These are phyloP conservation scores for Porites lobata DNA, from an alignment of 92 coral and sea anemone species.

Conservation along the genomic window DNA sequence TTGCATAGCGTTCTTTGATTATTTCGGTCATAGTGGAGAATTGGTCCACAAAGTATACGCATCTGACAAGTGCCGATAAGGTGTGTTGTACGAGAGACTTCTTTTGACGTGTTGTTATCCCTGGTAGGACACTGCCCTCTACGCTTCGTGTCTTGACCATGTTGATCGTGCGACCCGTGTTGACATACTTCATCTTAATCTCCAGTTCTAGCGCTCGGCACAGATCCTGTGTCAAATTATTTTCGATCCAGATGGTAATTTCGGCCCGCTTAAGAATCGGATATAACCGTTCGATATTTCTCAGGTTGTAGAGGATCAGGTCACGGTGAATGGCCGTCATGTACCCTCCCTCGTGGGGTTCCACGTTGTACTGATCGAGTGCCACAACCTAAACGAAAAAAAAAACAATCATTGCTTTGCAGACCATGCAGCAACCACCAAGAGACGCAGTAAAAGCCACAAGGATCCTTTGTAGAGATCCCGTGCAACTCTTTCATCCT, in stretches of 20 bases:
- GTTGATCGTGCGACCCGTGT: conserved; percentile 1
- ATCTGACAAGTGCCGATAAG: conserved; percentile 9
- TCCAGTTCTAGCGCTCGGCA: conserved; percentile 20
- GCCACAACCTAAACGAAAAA: conserved; percentile 6
- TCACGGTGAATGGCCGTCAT: conserved; percentile 22
- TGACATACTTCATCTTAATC: background rate
- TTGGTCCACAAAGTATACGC: conserved; percentile 16
- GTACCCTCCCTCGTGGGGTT: conserved; percentile 11
- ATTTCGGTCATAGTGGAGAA: conserved; percentile 11
- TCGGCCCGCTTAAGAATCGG: background rate
- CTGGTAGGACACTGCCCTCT: conserved; percentile 18
- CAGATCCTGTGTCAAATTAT: conserved; percentile 22
- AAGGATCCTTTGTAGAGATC: conserved; percentile 14
- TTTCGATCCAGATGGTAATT: conserved; percentile 19
- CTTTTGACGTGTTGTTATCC: conserved; percentile 8
- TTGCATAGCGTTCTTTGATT: background rate
- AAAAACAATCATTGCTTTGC: no score
- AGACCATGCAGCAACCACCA: background rate
- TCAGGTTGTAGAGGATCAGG: conserved; percentile 4
- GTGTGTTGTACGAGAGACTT: conserved; percentile 24
- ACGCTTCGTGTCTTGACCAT: conserved; percentile 19
- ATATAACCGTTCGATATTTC: conserved; percentile 1
- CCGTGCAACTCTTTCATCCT: conserved; percentile 14
- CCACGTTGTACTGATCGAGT: conserved; percentile 28
- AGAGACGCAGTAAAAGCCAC: background rate